Percentiles rank a stretch among this genome's conserved stretches.
These are phyloP conservation scores for Hydrochoerus hydrochaeris DNA, from an alignment of 2,113 vertebrate genomes.

Conservation along the genomic window DNA sequence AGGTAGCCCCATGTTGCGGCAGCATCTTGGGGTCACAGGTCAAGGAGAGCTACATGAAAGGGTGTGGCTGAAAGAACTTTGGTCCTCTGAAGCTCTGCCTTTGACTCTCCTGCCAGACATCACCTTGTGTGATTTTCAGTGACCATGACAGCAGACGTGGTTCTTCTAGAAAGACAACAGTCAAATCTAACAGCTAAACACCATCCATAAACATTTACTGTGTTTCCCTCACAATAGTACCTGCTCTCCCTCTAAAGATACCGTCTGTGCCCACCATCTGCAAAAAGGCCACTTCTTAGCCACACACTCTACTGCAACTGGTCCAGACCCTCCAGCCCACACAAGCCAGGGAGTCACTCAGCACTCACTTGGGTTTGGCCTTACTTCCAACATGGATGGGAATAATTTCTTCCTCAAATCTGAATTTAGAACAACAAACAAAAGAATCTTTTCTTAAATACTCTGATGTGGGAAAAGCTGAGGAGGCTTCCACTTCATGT, in stretches of 20 bases:
- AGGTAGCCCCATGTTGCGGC: neutral
- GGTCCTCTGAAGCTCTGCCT: neutral
- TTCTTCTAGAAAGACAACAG: neutral
- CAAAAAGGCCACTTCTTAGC: neutral
- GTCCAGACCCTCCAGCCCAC: neutral
- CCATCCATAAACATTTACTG: neutral
- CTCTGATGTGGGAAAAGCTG: neutral
- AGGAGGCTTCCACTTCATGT: neutral
- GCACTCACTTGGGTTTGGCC: neutral
- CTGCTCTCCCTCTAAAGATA: accelerated
- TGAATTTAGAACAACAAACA: neutral
- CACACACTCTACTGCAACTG: too few relatives aligned
- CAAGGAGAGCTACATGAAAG: neutral
- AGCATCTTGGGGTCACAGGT: neutral
- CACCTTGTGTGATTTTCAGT: neutral
- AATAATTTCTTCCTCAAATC: neutral
- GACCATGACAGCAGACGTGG: neutral
- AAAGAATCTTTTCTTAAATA: neutral
- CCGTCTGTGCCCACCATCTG: neutral
- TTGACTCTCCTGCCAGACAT: neutral
- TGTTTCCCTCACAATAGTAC: neutral
- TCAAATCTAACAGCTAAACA: neutral
- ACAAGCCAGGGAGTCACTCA: too few relatives aligned
- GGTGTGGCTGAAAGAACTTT: neutral
- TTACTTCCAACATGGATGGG: neutral